Evolutionary conservation across 2,797 vertebrate genomes (phyloP).

Genomic region (Chloroceryle amazona): DNA sequence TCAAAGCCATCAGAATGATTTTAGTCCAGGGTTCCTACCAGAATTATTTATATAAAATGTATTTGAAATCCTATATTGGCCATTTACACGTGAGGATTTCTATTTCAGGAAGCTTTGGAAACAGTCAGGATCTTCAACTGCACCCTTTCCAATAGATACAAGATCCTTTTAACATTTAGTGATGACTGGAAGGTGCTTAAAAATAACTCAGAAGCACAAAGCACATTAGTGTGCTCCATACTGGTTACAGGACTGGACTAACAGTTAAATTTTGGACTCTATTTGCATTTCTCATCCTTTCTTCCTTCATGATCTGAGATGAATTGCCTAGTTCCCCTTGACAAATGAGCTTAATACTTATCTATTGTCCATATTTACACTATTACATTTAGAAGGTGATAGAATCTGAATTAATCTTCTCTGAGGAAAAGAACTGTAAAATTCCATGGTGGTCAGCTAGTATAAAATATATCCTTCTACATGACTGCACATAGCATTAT

Average conservation of each 20-base stretch:
- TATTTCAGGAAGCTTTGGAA: conserved; percentile 67
- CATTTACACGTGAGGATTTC: conserved; percentile 67
- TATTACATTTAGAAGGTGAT: conserved; percentile 23
- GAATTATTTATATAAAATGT: conserved; percentile 65
- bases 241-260: neutral
- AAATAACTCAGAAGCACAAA: conserved; percentile 56
- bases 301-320: conserved; percentile 16
- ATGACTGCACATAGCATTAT: conserved; percentile 27
- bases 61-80: conserved; percentile 65
- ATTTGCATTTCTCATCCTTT: conserved; percentile 8
- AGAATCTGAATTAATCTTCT: conserved; percentile 33
- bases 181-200: conserved; percentile 65
- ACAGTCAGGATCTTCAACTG: conserved; percentile 53
- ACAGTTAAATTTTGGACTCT: conserved; percentile 6
- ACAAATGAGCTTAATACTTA: conserved; percentile 51
- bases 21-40: conserved; percentile 53
- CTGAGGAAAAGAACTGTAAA: conserved; percentile 25
- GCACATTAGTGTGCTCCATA: neutral
- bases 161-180: conserved; percentile 74
- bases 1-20: conserved; percentile 57
- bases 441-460: conserved; percentile 8
- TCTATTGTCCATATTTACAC: conserved; percentile 44
- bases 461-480: conserved; percentile 44
- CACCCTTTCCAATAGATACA: conserved; percentile 62
- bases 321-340: conserved; percentile 14